Evolutionary conservation across 2,797 vertebrate genomes (phyloP), one percentile per base, ranked within the genome.

Genomic region (Sebastes cheni): DNA sequence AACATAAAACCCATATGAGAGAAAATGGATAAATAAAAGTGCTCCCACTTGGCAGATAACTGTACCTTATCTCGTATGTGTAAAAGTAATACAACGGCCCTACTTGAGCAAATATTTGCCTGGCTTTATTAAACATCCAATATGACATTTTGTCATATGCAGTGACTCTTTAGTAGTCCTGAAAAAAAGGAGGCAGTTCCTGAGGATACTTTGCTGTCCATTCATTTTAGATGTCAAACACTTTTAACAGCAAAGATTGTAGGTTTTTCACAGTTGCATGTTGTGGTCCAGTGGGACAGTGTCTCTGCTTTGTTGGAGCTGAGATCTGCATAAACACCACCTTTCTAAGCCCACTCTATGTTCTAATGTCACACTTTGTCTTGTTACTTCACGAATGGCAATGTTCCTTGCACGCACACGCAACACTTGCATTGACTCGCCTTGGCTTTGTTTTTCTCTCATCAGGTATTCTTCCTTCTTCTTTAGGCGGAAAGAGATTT

Each of bases 401-500:
- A 9, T 55, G 61, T 74, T 46, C 14, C 25, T 56, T 74, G 36
- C 58, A 72, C 9, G 11, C 66, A 54, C 64, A 42, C 9, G 30
- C 2, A 39, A 22, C 75, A 62, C 75, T n/a, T 80, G 74, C 75
- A 77, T 36, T 73, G 20, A 62, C 69, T 61, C 0, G 88, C 96
- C 95, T 67, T 23, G 69, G 93, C 96, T 87, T 79, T 81, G 67
- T 81, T 73, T 77, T 60, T 72, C 46, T 97, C 92, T 95, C 96
- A 95, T 86, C 97, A 99, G 99, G 97, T 99, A 98, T 89, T 99
- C 99, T 83, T 99, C 99, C 87, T 98, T 99, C 97, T 99, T 99
- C 97, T 99, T 99, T 97, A 98, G 97, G 95, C 97, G 98, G 93
- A 99, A 99, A 95, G 99, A 99, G 94, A 99, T 99, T 95, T 99